These are phyloP conservation scores for Aphis craccivora DNA, from an alignment of 1,140 invertebrate genomes.

Conservation along the genomic window DNA sequence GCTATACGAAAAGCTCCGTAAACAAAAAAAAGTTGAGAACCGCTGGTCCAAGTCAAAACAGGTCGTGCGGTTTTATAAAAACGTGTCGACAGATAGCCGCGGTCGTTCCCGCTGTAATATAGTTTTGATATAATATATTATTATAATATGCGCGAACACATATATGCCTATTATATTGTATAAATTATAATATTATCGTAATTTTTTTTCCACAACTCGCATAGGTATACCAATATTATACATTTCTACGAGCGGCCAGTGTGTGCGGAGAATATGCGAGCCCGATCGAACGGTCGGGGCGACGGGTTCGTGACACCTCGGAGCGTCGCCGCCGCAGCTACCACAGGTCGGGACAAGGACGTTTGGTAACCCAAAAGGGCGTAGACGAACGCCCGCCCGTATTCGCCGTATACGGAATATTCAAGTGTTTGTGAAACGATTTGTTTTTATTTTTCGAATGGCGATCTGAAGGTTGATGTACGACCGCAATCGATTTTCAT, in stretches of 20 bases:
- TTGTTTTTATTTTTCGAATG: slow-evolving; percentile 18
- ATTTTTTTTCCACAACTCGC: background rate
- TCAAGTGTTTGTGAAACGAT: slow-evolving; percentile 31
- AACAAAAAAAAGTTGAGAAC: background rate
- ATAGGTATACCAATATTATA: background rate
- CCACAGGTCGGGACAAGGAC: slow-evolving; percentile 34
- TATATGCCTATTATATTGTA: background rate
- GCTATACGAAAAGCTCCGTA: background rate
- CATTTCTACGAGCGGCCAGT: background rate
- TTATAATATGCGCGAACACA: background rate
- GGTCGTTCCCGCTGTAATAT: background rate
- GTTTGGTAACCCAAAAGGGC: slow-evolving; percentile 52
- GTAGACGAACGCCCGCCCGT: background rate
- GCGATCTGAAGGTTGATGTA: slow-evolving; percentile 13
- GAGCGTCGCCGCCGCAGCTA: background rate
- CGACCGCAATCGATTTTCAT: background rate
- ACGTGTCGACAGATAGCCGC: background rate
- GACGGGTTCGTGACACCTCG: slow-evolving; percentile 45
- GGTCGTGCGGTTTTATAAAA: background rate
- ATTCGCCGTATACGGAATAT: slow-evolving; percentile 20
- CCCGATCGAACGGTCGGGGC: background rate
- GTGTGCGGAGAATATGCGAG: background rate
- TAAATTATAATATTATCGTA: background rate
- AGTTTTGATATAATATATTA: background rate
- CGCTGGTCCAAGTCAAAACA: background rate